phyloP scores from a whole-genome alignment of 2,113 vertebrate genomes.

The Telmatochromis brachygnathus region DNA sequence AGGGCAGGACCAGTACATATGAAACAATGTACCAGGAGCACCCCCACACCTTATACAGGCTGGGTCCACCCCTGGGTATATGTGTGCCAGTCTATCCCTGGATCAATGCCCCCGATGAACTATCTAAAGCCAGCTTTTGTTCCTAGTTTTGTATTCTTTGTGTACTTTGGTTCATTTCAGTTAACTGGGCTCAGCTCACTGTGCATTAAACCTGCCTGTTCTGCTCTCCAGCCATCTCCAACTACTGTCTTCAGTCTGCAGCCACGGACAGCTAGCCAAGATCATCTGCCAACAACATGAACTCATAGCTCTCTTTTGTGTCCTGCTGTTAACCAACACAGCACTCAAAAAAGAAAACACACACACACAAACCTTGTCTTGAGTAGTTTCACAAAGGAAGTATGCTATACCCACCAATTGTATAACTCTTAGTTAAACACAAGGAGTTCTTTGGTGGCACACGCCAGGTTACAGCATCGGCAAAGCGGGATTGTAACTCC shows the following conservation, averaged over 20 bases:
- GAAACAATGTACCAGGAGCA: no score
- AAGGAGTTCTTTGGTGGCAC: neutral
- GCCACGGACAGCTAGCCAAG: neutral
- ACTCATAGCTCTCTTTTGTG: neutral
- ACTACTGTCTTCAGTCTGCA: neutral
- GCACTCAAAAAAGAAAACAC: accelerated
- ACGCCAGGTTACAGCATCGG: accelerated
- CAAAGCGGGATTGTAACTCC: accelerated
- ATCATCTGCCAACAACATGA: neutral
- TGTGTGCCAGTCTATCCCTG: no score
- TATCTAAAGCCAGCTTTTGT: neutral
- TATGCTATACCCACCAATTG: accelerated
- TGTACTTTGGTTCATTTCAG: neutral
- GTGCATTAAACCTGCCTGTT: neutral
- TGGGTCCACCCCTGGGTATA: no score
- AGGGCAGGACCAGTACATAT: no score
- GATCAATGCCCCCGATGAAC: accelerated
- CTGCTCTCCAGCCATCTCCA: neutral
- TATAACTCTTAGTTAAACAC: neutral
- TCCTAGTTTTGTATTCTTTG: neutral
- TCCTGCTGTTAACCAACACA: neutral
- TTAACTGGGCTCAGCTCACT: neutral
- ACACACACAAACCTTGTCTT: neutral
- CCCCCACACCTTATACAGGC: no score
- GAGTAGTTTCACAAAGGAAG: neutral